A percentile compares a stretch with the other conserved stretches of the same genome.
phyloP scores from a whole-genome alignment of 2,888 invertebrate genomes.

The Acronicta aceris region DNA sequence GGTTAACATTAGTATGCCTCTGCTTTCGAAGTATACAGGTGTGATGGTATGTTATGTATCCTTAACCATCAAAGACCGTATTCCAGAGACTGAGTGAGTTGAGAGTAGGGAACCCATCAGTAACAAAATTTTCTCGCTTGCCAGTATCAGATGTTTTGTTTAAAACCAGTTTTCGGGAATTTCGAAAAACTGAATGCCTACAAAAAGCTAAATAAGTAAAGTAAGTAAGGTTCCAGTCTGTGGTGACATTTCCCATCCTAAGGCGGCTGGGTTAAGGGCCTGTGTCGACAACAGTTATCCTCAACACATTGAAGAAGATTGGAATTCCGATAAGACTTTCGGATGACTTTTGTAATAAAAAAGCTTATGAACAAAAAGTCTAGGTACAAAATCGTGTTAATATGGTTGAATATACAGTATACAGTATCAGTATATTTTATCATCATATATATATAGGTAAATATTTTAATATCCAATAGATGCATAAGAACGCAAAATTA shows the following conservation, averaged over 20 bases:
- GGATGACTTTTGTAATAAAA: background rate
- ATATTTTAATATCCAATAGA: too few species aligned
- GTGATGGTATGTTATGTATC: too few species aligned
- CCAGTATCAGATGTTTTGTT: constrained; percentile 8
- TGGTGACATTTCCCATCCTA: constrained; percentile 19
- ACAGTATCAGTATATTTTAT: too few species aligned
- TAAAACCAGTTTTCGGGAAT: constrained; percentile 29
- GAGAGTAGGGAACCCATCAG: background rate
- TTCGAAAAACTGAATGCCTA: constrained; percentile 17
- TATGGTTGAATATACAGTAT: too few species aligned
- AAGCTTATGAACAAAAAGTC: too few species aligned
- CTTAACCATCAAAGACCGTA: too few species aligned
- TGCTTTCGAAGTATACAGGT: too few species aligned
- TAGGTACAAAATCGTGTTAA: too few species aligned
- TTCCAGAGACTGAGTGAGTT: too few species aligned
- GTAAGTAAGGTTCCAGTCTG: constrained; percentile 6
- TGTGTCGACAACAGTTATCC: constrained; percentile 30
- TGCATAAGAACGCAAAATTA: too few species aligned
- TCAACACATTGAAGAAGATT: constrained; percentile 24
- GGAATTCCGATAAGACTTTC: constrained; percentile 9
- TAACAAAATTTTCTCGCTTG: background rate
- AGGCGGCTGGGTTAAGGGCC: constrained; percentile 39
- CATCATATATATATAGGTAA: too few species aligned
- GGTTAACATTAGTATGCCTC: too few species aligned
- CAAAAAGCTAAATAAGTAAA: constrained; percentile 21